phyloP scores from a whole-genome alignment of 2,888 invertebrate species.

The Rhagium mordax region DNA sequence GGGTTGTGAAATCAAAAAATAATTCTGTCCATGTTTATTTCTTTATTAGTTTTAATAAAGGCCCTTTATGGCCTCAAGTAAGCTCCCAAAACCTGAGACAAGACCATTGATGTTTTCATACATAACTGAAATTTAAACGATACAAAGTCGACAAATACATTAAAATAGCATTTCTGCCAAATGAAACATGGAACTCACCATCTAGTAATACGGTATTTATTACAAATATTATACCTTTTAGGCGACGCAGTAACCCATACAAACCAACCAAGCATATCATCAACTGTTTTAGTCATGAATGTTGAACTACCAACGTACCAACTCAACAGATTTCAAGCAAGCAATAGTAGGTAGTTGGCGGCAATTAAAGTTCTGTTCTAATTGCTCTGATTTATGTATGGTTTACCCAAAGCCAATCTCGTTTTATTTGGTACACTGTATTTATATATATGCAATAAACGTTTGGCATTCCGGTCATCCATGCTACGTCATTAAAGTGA shows the following conservation, averaged over 20 bases:
- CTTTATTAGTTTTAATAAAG: no score
- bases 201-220: no score
- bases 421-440: constrained; percentile 13
- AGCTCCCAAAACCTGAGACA: no score
- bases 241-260: neutral
- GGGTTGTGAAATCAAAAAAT: no score
- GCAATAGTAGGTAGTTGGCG: constrained; percentile 8
- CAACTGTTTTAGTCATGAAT: constrained; percentile 6
- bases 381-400: constrained; percentile 23
- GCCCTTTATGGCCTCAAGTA: no score
- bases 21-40: no score
- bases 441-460: constrained; percentile 15
- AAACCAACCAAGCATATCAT: constrained; percentile 9
- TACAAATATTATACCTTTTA: neutral
- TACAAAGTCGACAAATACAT: no score
- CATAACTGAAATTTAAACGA: no score
- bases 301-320: neutral
- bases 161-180: no score
- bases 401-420: neutral
- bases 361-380: constrained; percentile 18
- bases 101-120: no score
- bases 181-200: no score
- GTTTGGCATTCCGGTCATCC: constrained; percentile 1
- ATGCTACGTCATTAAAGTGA: constrained; percentile 6
- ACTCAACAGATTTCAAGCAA: constrained; percentile 7